Percentiles rank a stretch among this genome's conserved stretches.
Evolutionary conservation across 2,797 vertebrate genomes (phyloP).

Genomic region (Rachycentron canadum): DNA sequence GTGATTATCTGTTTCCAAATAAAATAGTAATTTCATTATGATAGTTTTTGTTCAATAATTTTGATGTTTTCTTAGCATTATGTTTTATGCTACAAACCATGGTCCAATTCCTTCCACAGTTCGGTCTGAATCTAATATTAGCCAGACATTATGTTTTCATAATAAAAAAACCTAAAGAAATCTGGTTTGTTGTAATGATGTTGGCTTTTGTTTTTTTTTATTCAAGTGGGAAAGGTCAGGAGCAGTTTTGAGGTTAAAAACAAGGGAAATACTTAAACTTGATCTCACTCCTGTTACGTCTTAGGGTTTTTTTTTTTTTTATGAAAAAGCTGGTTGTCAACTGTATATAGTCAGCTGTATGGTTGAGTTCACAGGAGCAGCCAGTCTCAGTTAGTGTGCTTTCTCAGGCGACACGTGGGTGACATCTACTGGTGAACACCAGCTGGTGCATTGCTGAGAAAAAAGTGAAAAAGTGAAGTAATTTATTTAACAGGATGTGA

Average conservation of each 20-base stretch:
- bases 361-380: slow-evolving; percentile 24
- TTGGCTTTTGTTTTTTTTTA: neutral
- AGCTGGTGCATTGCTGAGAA: slow-evolving; percentile 38
- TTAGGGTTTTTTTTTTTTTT: neutral
- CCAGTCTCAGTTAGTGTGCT: neutral
- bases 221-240: neutral
- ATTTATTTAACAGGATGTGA: neutral
- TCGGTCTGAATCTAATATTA: neutral
- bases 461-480: neutral
- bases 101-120: neutral
- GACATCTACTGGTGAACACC: slow-evolving; percentile 73
- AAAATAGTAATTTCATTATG: neutral
- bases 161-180: neutral
- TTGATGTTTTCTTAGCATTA: neutral
- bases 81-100: neutral
- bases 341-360: too few relatives aligned
- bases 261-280: neutral
- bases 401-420: slow-evolving; percentile 24
- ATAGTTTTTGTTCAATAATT: neutral
- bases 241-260: neutral
- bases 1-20: neutral
- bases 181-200: neutral
- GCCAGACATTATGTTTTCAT: neutral
- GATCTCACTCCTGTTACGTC: neutral
- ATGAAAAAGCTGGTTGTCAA: neutral